These are phyloP conservation scores for Netta rufina DNA, from an alignment of 2,797 vertebrate genomes.

Conservation along the genomic window DNA sequence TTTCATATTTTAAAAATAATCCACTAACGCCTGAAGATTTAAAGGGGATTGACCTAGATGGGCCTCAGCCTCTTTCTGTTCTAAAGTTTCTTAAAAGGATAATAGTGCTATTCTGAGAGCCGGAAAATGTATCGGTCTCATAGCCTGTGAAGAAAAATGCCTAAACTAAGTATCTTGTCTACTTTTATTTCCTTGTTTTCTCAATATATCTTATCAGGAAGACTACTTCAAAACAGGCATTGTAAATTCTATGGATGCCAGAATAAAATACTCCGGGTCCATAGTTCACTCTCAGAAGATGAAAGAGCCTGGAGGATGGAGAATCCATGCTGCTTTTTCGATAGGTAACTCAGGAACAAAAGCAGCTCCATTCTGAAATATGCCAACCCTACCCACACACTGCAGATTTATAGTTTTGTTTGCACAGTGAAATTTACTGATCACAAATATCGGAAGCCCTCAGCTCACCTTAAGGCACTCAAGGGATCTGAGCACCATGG, in stretches of 20 bases:
- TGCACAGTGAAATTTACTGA: constrained; percentile 56
- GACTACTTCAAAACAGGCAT: constrained; percentile 52
- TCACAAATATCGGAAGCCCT: constrained; percentile 49
- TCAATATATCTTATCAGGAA: constrained; percentile 48
- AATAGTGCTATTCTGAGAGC: constrained; percentile 26
- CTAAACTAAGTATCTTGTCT: constrained; percentile 57
- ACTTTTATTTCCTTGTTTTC: constrained; percentile 67
- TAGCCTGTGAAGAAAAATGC: constrained; percentile 48
- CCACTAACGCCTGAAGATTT: constrained; percentile 33
- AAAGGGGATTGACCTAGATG: constrained; percentile 55
- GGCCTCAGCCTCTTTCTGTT: constrained; percentile 23
- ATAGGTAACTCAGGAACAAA: constrained; percentile 54
- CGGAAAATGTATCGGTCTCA: not conserved
- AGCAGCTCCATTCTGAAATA: constrained; percentile 41
- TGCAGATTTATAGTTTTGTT: constrained; percentile 58
- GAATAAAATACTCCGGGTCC: constrained; percentile 57
- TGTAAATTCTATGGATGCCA: constrained; percentile 57
- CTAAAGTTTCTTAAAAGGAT: constrained; percentile 60
- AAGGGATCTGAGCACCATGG: not conserved
- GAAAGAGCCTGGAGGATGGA: constrained; percentile 46
- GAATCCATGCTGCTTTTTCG: constrained; percentile 39
- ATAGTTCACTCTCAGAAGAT: constrained; percentile 65
- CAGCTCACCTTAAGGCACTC: constrained; percentile 34
- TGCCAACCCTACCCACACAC: not conserved
- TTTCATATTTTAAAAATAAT: constrained; percentile 57